Base-by-base conservation (phyloP, 2,888 invertebrate genomes). In the Euplagia quadripunctaria region DNA sequence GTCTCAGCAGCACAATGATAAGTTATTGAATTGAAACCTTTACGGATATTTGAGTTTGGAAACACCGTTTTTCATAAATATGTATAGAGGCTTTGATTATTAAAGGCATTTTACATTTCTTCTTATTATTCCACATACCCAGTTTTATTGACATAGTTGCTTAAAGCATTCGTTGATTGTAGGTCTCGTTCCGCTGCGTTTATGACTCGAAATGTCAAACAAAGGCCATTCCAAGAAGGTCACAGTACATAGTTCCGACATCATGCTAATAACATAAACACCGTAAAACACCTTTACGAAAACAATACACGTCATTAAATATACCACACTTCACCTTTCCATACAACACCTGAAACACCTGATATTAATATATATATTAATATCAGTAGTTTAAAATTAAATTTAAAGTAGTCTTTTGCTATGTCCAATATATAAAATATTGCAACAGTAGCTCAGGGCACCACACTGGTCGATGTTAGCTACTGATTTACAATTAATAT, bases 151-250 rank as follows among this genome's bases (percentile, higher is more conserved):
- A 68, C n/a, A 52, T 17, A 43, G 61, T 68, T 58, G 14, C 31
- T 64, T 51, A 64, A 20, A 52, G 4, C 20, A 14, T 41, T 31
- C 6, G 31, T 16, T 66, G 58, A 64, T 41, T 6, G 43, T 14
- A 46, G 71, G 71, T 46, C 31, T 64, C 70, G 68, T 75, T 64
- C 49, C 55, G 68, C 61, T 79, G 75, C 73, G 73, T 73, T 76
- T 73, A 67, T 31, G 68, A 74, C 72, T 46, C 67, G 46, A 82
- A 82, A 82, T 82, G 78, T 74, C 85, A 82, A 67, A 72, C 68
- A 86, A 85, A 84, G 80, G 83, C 68, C 80, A 78, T 17, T 70
- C 49, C 46, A 71, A 73, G 65, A 84, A 85, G 85, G 85, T 83
- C 78, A 76, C 71, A 12, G 63, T 71, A 63, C n/a, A 61, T n/a